Percentiles rank a stretch among this genome's conserved stretches.
These are phyloP conservation scores for Actinopyga echinites DNA, from an alignment of 53 echinoderm and acorn worm genomes.

Conservation along the genomic window DNA sequence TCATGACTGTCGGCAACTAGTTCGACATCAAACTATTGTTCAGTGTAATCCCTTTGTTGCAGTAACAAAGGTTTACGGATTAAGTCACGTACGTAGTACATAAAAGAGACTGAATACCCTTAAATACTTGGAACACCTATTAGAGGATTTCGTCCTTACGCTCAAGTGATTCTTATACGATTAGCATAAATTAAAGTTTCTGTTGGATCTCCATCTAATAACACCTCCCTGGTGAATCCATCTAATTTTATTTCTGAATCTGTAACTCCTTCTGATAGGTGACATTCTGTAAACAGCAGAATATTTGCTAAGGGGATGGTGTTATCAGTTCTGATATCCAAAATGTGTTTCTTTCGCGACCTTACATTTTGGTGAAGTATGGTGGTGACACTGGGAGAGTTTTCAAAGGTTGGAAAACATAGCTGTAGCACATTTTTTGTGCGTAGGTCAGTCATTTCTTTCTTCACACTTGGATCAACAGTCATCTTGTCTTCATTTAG, in stretches of 20 bases:
- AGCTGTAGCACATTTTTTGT: not conserved
- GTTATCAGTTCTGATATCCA: not conserved
- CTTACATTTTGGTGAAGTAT: not conserved
- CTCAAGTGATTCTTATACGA: too few relatives aligned
- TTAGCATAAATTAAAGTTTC: too few relatives aligned
- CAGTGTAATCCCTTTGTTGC: too few relatives aligned
- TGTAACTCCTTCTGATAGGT: not conserved
- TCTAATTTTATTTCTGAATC: not conserved
- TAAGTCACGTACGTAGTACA: too few relatives aligned
- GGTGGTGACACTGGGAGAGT: not conserved
- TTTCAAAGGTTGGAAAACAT: not conserved
- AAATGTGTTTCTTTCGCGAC: not conserved
- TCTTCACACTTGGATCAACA: constrained; percentile 9
- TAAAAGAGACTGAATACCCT: too few relatives aligned
- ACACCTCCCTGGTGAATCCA: too few relatives aligned
- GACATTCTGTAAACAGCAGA: not conserved
- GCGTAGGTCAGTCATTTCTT: constrained; percentile 37
- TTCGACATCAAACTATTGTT: too few relatives aligned
- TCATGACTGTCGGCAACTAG: too few relatives aligned
- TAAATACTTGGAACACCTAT: too few relatives aligned
- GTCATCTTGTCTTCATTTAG: constrained; percentile 17
- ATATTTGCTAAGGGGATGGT: not conserved
- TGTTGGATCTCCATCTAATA: too few relatives aligned
- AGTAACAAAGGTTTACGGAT: too few relatives aligned
- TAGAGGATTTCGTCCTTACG: too few relatives aligned